phyloP scores from a whole-genome alignment of 2,113 vertebrate genomes.

The Ictalurus furcatus region DNA sequence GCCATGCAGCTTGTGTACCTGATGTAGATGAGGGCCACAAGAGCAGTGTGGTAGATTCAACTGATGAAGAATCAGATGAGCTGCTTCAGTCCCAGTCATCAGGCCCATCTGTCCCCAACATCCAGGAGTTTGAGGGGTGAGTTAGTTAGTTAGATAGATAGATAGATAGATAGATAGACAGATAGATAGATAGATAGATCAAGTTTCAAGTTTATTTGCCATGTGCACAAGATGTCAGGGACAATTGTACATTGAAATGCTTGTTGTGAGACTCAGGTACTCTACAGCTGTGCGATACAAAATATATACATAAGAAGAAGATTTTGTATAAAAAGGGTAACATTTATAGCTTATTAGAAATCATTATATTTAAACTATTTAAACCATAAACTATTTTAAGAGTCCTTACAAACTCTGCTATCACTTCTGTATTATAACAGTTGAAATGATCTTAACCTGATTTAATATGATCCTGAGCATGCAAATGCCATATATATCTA shows the following conservation, averaged over 20 bases:
- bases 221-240: neutral
- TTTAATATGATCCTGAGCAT: neutral
- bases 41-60: conserved; percentile 38
- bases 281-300: neutral
- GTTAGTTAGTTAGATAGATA: neutral
- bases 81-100: conserved; percentile 42
- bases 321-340: neutral
- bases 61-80: conserved; percentile 54
- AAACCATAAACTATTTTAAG: neutral
- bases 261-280: neutral
- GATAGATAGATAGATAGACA: too few relatives aligned
- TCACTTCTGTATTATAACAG: neutral
- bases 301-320: neutral
- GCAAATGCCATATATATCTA: neutral
- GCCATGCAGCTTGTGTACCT: neutral
- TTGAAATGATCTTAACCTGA: neutral
- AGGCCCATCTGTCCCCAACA: conserved; percentile 58
- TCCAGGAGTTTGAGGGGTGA: conserved; percentile 81
- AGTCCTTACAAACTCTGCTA: neutral
- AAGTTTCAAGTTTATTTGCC: neutral
- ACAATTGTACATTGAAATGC: neutral
- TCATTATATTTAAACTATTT: neutral
- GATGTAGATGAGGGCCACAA: neutral
- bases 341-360: neutral
- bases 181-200: neutral